Base-by-base conservation (phyloP, 1,140 invertebrate genomes). In the Zophobas atratus region DNA sequence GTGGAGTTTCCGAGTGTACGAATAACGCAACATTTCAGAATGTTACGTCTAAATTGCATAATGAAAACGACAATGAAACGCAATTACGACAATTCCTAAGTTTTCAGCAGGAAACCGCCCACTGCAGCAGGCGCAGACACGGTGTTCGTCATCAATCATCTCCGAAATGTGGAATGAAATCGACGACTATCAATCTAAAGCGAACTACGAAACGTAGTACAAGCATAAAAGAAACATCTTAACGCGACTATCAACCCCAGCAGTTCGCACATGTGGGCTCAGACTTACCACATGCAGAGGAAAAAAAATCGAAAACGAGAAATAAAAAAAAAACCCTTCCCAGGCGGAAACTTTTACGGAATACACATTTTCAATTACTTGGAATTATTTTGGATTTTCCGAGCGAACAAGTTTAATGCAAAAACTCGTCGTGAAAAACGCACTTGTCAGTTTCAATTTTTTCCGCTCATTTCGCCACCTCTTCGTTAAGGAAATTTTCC, bases 51-150 rank as follows among this genome's bases (percentile, higher is more conserved):
- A 73, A 73, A 73, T 56, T 73, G 71, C 71, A 73, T 73, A 73
- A 73, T 73, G 71, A 73, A 43, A 56, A 73, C 71, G 41, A 73
- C 71, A 73, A 73, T 73, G 71, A 73, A 38, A 43, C 71, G 49
- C 39, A 73, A 73, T 73, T 73, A 73, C 71, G 49, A 8, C 71
- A 73, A 73, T 73, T 73, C 55, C 41, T 41, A 55, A 56, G 71
- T 73, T 73, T 70, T 43, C 39, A 53, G 41, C 71, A 73, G 55
- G 48, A 72, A 72, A 67, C 60, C 60, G 60, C 60, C 60, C 60
- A 67, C 60, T 36, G 36, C 6, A 1, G 8, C 56, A 46, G 39
- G n/a, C 46, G 32, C 3, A 36, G n/a, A 60, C 8, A 32, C 34
- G n/a, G n/a, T 34, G 46, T 51, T 55, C 35, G n/a, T 35, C 49